Evolutionary conservation across 2,888 invertebrate genomes (phyloP), one percentile per base, ranked within the genome.

Genomic region (Leptinotarsa juncta): DNA sequence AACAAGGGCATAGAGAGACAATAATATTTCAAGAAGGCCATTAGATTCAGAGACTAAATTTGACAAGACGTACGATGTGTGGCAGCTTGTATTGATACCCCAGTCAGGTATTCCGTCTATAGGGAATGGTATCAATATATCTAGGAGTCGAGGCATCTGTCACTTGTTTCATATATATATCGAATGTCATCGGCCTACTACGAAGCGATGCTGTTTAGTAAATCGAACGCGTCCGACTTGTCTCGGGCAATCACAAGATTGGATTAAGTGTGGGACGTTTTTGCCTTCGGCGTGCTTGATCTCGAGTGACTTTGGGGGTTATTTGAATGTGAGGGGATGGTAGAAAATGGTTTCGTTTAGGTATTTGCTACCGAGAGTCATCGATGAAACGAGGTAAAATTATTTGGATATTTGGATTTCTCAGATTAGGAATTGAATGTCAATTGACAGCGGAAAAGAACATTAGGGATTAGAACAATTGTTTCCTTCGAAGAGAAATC

Each of bases 21-120:
- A 84, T 84, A 84, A 85, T 85, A 84, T 84, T 84, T 85, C 85
- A 85, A 83, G 83, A 83, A 82, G 84, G 82, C 84, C 85, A 85
- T 85, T 85, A 85, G 83, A 81, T 76, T 75, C 81, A 78, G 81
- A 78, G 84, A 84, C 84, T 84, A 85, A 83, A 84, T 85, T 85
- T 84, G 85, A 85, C 85, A 85, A 84, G 85, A 85, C 82, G 80
- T 83, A 85, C 83, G 84, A 85, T 83, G 84, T 84, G 84, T 83
- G 83, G 79, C 82, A 78, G 72, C 81, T 81, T 79, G 81, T 84
- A 85, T 85, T 85, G 85, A 85, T 85, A 85, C 81, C 82, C 84
- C 79, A 84, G 85, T 85, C 85, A 85, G 85, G 85, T 85, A 84
- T 80, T 71, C 73, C 73, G 80, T 84, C 84, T 83, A 83, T 82